A percentile compares a stretch with the other conserved stretches of the same genome.
phyloP scores from a whole-genome alignment of 1,140 invertebrate species.

The Scaptodrosophila lebanonensis region DNA sequence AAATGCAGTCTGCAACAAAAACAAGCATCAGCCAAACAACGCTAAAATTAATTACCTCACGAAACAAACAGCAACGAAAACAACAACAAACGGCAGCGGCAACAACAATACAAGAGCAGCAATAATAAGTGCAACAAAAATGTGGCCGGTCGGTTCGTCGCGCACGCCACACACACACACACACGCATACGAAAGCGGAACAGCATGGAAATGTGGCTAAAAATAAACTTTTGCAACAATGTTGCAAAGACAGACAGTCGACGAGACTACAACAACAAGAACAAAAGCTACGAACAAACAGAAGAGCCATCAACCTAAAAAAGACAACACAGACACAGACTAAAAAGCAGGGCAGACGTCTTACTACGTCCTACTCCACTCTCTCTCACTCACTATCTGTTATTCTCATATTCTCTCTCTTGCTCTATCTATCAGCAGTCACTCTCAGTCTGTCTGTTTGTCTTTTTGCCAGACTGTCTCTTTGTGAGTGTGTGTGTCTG shows the following conservation, averaged over 20 bases:
- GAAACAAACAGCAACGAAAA: constrained; percentile 41
- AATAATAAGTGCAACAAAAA: constrained; percentile 22
- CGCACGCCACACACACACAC: constrained; percentile 3
- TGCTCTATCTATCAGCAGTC: constrained; percentile 3
- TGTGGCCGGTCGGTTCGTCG: constrained; percentile 1
- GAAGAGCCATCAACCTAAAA: no score
- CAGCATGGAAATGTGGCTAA: constrained; percentile 64
- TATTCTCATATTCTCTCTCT: no score
- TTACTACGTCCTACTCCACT: no score
- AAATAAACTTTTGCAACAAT: constrained; percentile 70
- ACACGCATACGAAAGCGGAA: constrained; percentile 27
- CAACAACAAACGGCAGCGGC: constrained; percentile 13
- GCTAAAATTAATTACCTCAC: constrained; percentile 67
- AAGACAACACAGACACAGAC: neutral
- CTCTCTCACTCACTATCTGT: no score
- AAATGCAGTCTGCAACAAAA: neutral
- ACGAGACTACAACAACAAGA: constrained; percentile 45
- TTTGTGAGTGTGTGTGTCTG: constrained; percentile 45
- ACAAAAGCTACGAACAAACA: constrained; percentile 12
- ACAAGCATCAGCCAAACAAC: constrained; percentile 39
- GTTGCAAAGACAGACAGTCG: constrained; percentile 65
- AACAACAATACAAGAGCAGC: constrained; percentile 18
- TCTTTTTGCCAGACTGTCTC: constrained; percentile 15
- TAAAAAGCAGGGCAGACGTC: neutral
- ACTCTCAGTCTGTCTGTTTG: constrained; percentile 12